These are phyloP conservation scores for Laothoe populi DNA, from an alignment of 2,888 invertebrate genomes.

Conservation along the genomic window DNA sequence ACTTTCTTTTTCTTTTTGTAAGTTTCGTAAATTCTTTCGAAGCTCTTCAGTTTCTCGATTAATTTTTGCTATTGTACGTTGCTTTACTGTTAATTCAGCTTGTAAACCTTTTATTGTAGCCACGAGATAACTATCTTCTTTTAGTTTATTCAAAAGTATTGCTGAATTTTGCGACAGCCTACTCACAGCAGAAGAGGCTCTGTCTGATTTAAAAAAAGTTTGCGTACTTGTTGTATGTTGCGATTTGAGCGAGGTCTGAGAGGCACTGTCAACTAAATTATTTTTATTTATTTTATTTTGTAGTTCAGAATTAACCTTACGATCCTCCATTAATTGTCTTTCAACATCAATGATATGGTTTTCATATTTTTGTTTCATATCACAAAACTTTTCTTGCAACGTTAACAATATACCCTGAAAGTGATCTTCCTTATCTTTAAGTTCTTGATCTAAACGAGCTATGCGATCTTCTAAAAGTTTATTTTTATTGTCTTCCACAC, in stretches of 20 bases:
- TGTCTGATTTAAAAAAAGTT: conserved; percentile 68
- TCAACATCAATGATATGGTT: conserved; percentile 90
- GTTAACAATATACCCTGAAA: conserved; percentile 89
- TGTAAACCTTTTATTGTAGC: conserved; percentile 92
- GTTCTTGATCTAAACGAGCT: conserved; percentile 88
- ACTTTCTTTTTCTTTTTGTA: conserved; percentile 91
- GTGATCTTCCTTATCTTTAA: conserved; percentile 88
- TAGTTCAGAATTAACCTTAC: conserved; percentile 76
- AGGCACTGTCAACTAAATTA: conserved; percentile 63
- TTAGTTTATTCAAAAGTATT: conserved; percentile 77
- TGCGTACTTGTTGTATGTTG: conserved; percentile 62
- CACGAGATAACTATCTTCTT: conserved; percentile 90
- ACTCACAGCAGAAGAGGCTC: conserved; percentile 77
- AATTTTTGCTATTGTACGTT: conserved; percentile 88
- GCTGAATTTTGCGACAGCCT: conserved; percentile 84
- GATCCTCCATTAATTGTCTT: conserved; percentile 84
- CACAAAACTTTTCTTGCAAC: conserved; percentile 90
- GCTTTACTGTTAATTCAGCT: conserved; percentile 89
- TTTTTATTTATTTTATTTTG: conserved; percentile 81
- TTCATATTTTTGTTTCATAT: conserved; percentile 91
- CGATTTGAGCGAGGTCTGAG: conserved; percentile 76
- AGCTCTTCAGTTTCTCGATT: conserved; percentile 91
- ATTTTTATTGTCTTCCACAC: conserved; percentile 83
- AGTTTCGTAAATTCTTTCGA: conserved; percentile 89
- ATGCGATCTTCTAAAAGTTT: conserved; percentile 90